phyloP scores from a whole-genome alignment of 2,797 vertebrate genomes.

The Spinibarbus caldwelli region DNA sequence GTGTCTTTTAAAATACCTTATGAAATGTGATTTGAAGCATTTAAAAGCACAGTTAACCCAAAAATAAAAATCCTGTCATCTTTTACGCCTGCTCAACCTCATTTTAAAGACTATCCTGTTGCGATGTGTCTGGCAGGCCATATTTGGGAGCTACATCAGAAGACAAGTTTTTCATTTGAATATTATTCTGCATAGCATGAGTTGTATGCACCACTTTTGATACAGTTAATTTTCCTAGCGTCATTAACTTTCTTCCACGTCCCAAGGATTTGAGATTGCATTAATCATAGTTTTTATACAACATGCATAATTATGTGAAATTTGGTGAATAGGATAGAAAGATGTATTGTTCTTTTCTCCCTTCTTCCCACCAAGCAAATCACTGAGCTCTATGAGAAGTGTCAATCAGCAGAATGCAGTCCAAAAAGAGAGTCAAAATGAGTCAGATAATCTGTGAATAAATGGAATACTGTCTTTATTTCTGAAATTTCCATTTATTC shows the following conservation, averaged over 20 bases:
- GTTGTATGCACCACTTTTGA: neutral
- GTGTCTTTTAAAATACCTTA: constrained; percentile 15
- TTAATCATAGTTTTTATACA: neutral
- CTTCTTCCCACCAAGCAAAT: neutral
- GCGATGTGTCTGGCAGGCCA: neutral
- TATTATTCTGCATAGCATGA: neutral
- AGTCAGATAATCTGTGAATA: constrained; percentile 46
- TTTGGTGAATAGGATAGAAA: neutral
- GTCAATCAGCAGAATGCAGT: constrained; percentile 1
- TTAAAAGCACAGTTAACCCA: constrained; percentile 8
- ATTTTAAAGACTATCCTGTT: constrained; percentile 6
- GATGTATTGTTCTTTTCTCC: neutral
- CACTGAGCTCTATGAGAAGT: neutral
- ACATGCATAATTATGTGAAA: neutral
- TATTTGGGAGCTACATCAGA: neutral
- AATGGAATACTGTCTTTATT: constrained; percentile 54
- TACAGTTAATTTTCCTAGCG: neutral
- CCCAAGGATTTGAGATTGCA: neutral
- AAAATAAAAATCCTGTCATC: neutral
- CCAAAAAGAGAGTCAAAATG: constrained; percentile 19
- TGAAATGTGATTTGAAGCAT: constrained; percentile 18
- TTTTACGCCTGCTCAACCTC: neutral
- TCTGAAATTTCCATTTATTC: constrained; percentile 6
- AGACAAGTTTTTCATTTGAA: neutral
- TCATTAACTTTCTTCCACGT: neutral